Evolutionary conservation across 2,113 vertebrate species (phyloP), one percentile per base, ranked within the genome.

Genomic region (Rhinolophus sinicus): DNA sequence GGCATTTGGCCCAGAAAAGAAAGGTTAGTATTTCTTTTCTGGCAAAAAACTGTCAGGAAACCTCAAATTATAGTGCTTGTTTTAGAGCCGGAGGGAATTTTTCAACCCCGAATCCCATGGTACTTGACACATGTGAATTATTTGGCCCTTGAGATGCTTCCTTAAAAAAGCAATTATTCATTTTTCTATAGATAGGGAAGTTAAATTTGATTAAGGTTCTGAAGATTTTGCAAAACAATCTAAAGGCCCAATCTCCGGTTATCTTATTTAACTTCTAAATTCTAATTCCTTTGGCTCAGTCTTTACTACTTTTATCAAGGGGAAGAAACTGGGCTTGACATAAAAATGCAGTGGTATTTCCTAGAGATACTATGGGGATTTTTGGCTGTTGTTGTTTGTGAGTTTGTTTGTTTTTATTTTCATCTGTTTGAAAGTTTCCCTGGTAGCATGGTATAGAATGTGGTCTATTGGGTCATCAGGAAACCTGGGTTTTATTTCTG

Each of bases 21-120:
- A 90, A 93, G 75, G 58, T 89, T 95, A 58, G 30, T 83, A 47
- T 75, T 91, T 83, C 73, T 95, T 76, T 87, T 88, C 81, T 78
- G 54, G 40, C 30, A 91, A 89, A 88, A 85, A 93, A 77, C 28
- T 97, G 78, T 75, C 96, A 96, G 95, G 93, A 97, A 95, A 91
- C 64, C 50, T 96, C 56, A 91, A 91, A 94, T 91, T 92, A 93
- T 67, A 91, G 77, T 82, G 56, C 19, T 94, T 93, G 33, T 64
- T 95, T 88, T 83, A 69, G 30, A 86, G 35, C n/a, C 62, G 11
- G 33, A 93, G 82, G 85, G 83, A 88, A 81, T n/a, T 81, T 97
- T 93, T 97, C 47, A 67, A 60, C 35, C 30, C 67, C 65, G 22
- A 60, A 62, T 76, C 64, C 82, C 47, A 67, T 6, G 30, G 15